phyloP scores from a whole-genome alignment of 2,113 vertebrate genomes.

The Callopanchax toddi region DNA sequence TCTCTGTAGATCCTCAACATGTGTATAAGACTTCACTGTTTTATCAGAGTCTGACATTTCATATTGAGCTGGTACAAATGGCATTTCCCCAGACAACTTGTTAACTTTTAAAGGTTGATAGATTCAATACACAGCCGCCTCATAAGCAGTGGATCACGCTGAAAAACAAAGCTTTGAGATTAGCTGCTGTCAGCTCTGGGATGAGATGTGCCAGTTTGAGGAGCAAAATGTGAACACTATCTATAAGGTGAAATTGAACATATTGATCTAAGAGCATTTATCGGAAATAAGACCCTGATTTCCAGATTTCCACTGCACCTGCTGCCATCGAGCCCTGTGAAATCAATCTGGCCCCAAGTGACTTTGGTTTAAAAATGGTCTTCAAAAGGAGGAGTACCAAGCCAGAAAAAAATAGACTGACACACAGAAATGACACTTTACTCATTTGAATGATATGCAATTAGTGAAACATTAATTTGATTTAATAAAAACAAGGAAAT shows the following conservation, averaged over 20 bases:
- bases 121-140: slow-evolving; percentile 73
- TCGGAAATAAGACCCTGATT: slow-evolving; percentile 56
- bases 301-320: slow-evolving; percentile 17
- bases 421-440: slow-evolving; percentile 32
- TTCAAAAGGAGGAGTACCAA: not conserved
- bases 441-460: not conserved
- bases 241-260: slow-evolving; percentile 55
- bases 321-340: slow-evolving; percentile 11
- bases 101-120: slow-evolving; percentile 90
- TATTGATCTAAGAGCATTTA: slow-evolving; percentile 68
- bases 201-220: slow-evolving; percentile 65
- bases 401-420: slow-evolving; percentile 16
- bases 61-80: slow-evolving; percentile 84
- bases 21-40: slow-evolving; percentile 70
- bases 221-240: slow-evolving; percentile 63
- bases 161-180: slow-evolving; percentile 78
- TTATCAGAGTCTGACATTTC: slow-evolving; percentile 84
- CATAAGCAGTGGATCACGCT: slow-evolving; percentile 74
- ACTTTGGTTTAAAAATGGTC: slow-evolving; percentile 14
- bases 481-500: too few species aligned
- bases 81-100: slow-evolving; percentile 84
- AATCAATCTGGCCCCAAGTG: slow-evolving; percentile 22
- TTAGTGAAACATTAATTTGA: too few species aligned
- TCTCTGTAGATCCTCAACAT: slow-evolving; percentile 62
- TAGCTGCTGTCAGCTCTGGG: slow-evolving; percentile 76